Evolutionary conservation across 2,888 invertebrate species (phyloP).

Genomic region (Polyommatus iphigenia): DNA sequence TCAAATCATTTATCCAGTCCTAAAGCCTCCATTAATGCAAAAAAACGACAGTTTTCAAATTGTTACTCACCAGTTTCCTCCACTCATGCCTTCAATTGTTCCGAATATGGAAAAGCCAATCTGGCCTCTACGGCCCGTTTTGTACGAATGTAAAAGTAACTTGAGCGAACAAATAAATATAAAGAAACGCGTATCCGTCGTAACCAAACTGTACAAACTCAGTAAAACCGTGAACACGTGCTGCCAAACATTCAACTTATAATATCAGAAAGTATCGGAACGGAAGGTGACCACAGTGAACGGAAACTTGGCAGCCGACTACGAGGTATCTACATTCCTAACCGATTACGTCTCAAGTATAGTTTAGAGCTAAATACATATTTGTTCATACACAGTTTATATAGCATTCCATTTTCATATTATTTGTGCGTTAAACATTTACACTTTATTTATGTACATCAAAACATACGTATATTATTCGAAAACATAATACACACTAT

Average conservation of each 20-base stretch:
- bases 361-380: conserved; percentile 75
- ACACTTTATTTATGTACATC: conserved; percentile 79
- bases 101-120: not conserved
- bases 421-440: conserved; percentile 81
- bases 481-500: conserved; percentile 73
- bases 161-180: not conserved
- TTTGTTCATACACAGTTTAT: conserved; percentile 53
- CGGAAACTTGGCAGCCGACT: conserved; percentile 50
- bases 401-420: conserved; percentile 53
- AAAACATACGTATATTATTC: conserved; percentile 77
- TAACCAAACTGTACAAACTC: not conserved
- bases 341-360: conserved; percentile 61
- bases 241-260: conserved; percentile 38
- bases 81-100: not conserved
- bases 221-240: conserved; percentile 38
- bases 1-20: too few species aligned
- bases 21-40: too few species aligned
- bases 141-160: not conserved
- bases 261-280: conserved; percentile 12
- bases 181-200: not conserved
- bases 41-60: too few species aligned
- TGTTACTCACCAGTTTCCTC: too few species aligned
- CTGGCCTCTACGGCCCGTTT: not conserved
- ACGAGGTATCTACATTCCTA: conserved; percentile 62
- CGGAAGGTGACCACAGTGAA: conserved; percentile 31